Evolutionary conservation across 2,888 invertebrate genomes (phyloP).

Genomic region (Meliscaeva auricollis): DNA sequence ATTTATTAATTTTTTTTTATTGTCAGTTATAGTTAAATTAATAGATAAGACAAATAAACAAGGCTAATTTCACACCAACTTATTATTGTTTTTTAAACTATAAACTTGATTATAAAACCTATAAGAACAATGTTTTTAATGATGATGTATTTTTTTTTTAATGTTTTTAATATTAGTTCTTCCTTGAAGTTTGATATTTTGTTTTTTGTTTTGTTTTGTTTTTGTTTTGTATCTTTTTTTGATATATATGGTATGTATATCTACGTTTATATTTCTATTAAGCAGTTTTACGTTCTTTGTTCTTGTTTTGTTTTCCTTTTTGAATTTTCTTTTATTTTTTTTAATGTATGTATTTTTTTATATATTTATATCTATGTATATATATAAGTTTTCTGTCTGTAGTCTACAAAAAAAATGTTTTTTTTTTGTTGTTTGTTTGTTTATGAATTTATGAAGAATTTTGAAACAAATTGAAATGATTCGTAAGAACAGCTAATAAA

Average conservation of each 20-base stretch:
- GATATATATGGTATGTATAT: conserved; percentile 57
- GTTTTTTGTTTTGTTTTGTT: not conserved
- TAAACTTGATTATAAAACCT: conserved; percentile 46
- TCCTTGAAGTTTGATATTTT: conserved; percentile 76
- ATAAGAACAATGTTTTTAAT: conserved; percentile 41
- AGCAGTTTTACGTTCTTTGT: conserved; percentile 68
- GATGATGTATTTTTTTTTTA: conserved; percentile 48
- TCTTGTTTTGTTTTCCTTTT: conserved; percentile 62
- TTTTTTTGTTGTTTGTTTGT: not conserved
- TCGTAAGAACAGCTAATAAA: conserved; percentile 78
- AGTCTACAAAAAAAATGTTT: conserved; percentile 19
- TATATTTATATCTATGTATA: conserved; percentile 67
- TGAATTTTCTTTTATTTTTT: conserved; percentile 55
- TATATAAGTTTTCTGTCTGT: conserved; percentile 57
- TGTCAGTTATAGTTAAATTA: conserved; percentile 62
- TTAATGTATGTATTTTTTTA: conserved; percentile 64
- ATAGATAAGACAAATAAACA: conserved; percentile 3
- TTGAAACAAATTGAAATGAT: conserved; percentile 77
- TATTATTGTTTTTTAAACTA: conserved; percentile 29
- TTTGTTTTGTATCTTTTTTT: not conserved
- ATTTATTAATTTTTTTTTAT: conserved; percentile 46
- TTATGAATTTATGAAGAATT: conserved; percentile 78
- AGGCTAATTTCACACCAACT: not conserved
- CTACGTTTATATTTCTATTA: conserved; percentile 76
- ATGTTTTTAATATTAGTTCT: conserved; percentile 62